A percentile compares a stretch with the other conserved stretches of the same genome.
phyloP scores from a whole-genome alignment of 2,797 vertebrate species.

The Phoebastria nigripes region DNA sequence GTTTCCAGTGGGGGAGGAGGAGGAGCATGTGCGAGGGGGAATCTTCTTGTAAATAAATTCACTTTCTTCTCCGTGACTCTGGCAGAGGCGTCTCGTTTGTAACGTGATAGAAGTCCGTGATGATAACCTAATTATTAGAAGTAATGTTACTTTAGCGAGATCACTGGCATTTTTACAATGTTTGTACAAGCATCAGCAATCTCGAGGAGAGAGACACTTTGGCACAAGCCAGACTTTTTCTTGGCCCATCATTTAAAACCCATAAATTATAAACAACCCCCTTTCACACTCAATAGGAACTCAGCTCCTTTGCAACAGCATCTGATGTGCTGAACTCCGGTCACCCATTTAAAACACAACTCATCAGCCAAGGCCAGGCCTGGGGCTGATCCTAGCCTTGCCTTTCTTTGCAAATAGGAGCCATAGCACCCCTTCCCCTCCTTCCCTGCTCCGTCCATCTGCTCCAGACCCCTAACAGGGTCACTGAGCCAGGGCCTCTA shows the following conservation, averaged over 20 bases:
- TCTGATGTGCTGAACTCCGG: neutral
- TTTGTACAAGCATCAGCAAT: slow-evolving; percentile 45
- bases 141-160: slow-evolving; percentile 13
- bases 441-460: neutral
- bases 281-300: slow-evolving; percentile 85
- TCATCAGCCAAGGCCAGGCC: neutral
- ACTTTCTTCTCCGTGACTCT: neutral
- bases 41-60: slow-evolving; percentile 54
- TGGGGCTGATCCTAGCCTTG: neutral
- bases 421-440: neutral
- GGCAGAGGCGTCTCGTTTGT: neutral
- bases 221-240: slow-evolving; percentile 43
- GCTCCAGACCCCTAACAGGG: neutral
- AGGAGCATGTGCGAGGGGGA: neutral
- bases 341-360: neutral
- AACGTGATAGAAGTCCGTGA: neutral
- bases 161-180: slow-evolving; percentile 33
- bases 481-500: neutral
- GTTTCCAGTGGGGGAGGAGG: slow-evolving; percentile 1
- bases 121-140: slow-evolving; percentile 50
- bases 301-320: slow-evolving; percentile 70
- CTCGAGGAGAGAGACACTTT: slow-evolving; percentile 26
- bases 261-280: slow-evolving; percentile 91
- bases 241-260: slow-evolving; percentile 83
- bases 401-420: neutral